Percentiles rank a stretch among this genome's conserved stretches.
Evolutionary conservation across 2,888 invertebrate genomes (phyloP).

Genomic region (Trichogramma dendrolimi): DNA sequence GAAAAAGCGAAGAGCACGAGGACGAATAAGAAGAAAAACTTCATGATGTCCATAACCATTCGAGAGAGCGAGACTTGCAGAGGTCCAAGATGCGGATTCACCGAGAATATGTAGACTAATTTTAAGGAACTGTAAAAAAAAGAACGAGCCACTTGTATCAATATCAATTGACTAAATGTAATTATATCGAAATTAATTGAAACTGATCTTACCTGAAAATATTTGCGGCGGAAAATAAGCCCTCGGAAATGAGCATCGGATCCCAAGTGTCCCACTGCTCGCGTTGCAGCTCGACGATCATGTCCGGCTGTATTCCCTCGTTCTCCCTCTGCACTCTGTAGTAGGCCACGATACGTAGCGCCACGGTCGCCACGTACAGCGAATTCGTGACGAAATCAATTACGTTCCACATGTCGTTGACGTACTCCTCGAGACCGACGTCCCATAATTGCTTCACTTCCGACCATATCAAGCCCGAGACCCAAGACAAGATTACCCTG

Average conservation of each 20-base stretch:
- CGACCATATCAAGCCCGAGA: conserved; percentile 95
- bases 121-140: conserved; percentile 76
- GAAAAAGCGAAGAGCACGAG: conserved; percentile 92
- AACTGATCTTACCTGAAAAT: conserved; percentile 67
- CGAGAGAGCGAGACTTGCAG: conserved; percentile 91
- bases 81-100: conserved; percentile 94
- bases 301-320: conserved; percentile 61
- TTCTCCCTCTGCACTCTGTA: conserved; percentile 85
- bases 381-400: conserved; percentile 98
- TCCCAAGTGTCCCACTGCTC: conserved; percentile 98
- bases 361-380: conserved; percentile 93
- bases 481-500: conserved; percentile 86
- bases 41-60: conserved; percentile 93
- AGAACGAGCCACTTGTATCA: not conserved
- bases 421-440: conserved; percentile 92
- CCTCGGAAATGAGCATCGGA: conserved; percentile 93
- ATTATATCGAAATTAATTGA: not conserved
- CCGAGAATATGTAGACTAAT: conserved; percentile 95
- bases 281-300: conserved; percentile 69
- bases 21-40: conserved; percentile 91
- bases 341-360: conserved; percentile 89
- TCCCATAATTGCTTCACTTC: conserved; percentile 99
- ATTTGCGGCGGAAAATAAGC: conserved; percentile 96
- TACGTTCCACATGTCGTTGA: conserved; percentile 99
- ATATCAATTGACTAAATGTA: not conserved